phyloP scores from a whole-genome alignment of 2,113 vertebrate species.

The Laticauda colubrina region DNA sequence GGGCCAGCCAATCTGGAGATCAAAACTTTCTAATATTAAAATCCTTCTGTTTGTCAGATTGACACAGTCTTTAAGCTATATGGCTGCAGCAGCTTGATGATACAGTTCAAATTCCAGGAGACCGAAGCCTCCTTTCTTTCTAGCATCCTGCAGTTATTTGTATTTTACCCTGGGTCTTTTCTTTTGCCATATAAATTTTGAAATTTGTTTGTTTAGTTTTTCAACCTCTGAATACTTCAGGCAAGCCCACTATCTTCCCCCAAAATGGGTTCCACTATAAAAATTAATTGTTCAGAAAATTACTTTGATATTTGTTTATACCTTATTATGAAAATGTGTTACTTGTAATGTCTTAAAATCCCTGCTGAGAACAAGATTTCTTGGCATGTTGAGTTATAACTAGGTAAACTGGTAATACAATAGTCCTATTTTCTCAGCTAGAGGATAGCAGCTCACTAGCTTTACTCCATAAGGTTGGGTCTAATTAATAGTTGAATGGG shows the following conservation, averaged over 20 bases:
- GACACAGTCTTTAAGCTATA: too few relatives aligned
- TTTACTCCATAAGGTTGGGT: background rate
- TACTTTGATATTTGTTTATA: background rate
- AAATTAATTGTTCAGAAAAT: constrained; percentile 1
- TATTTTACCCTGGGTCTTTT: too few relatives aligned
- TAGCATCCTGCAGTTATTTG: too few relatives aligned
- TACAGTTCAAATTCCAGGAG: too few relatives aligned
- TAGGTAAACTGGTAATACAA: background rate
- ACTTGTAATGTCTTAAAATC: background rate
- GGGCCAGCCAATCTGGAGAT: too few relatives aligned
- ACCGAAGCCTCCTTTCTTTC: too few relatives aligned
- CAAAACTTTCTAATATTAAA: too few relatives aligned
- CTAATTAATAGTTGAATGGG: background rate
- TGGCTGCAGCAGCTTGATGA: too few relatives aligned
- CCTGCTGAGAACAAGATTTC: background rate
- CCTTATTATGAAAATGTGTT: background rate
- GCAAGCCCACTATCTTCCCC: background rate
- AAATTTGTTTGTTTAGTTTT: too few relatives aligned
- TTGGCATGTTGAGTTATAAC: background rate
- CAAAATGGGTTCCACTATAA: background rate
- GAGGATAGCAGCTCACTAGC: background rate
- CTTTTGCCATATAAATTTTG: too few relatives aligned
- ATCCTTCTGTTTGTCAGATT: too few relatives aligned
- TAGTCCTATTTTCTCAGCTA: background rate
- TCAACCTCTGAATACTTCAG: background rate